Base-by-base conservation (phyloP, 2,113 vertebrate species). In the Chitala chitala region DNA sequence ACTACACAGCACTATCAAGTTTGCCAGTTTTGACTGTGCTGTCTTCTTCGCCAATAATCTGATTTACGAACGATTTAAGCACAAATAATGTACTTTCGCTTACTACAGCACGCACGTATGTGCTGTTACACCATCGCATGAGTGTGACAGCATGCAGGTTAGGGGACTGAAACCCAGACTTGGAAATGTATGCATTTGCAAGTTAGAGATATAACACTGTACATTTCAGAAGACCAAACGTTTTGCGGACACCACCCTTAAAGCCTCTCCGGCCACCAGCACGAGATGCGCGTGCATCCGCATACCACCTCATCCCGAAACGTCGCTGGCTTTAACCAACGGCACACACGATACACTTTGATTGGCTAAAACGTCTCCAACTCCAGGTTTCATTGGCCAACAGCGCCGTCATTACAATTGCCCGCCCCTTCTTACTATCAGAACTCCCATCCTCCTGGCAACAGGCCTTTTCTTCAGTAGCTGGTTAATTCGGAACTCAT, bases 401-500 rank as follows among this genome's bases (percentile, higher is more conserved):
- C 0, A 10, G 2, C 8, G 71, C 75, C 1, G 76, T 90, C 88
- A 80, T 9, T 51, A 38, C 2, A 10, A 71, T 76, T 55, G 59
- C 81, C 64, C 79, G 79, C 87, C 89, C 81, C 53, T 38, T 54
- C 3, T 31, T 80, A 68, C 82, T 86, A 85, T 82, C 83, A 87
- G 86, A 88, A 84, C 86, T 81, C 87, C 80, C 76, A 59, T 88
- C 90, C 87, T 89, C 83, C 82, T 86, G 87, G 86, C 83, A 82
- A 77, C 82, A 85, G 87, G 87, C 78, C 78, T 79, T 26, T 68
- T 56, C 48, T 22, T 31, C 63, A n/a, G 55, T 73, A 38, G 15
- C 71, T 64, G 24, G 40, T 64, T 15, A 53, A 44, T 13, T 61
- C 53, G 26, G 46, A 70, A 17, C 29, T 33, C 46, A 48, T 33